Evolutionary conservation across 2,113 vertebrate genomes (phyloP).

Genomic region (Coregonus clupeaformis): DNA sequence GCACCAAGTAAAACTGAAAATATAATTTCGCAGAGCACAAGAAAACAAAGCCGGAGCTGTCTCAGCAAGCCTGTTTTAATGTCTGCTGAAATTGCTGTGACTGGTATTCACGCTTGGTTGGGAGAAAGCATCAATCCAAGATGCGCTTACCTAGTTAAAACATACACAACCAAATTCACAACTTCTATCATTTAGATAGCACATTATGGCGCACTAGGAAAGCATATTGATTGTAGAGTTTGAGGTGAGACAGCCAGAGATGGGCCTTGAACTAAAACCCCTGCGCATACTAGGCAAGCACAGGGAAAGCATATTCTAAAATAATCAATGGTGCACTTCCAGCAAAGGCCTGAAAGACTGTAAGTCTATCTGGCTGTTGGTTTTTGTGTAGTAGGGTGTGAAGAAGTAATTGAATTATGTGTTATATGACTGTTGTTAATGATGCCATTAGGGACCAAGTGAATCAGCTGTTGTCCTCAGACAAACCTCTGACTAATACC

Average conservation of each 20-base stretch:
- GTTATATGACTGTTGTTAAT: neutral
- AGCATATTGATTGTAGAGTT: neutral
- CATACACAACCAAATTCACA: neutral
- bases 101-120: constrained; percentile 53
- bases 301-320: no score
- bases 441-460: neutral
- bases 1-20: constrained; percentile 81
- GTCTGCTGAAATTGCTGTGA: constrained; percentile 68
- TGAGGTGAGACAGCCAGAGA: no score
- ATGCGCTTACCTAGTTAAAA: constrained; percentile 11
- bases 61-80: constrained; percentile 65
- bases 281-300: no score
- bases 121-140: constrained; percentile 38
- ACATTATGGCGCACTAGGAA: neutral
- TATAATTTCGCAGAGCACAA: constrained; percentile 78
- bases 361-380: no score
- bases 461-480: neutral
- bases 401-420: no score
- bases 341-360: no score
- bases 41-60: constrained; percentile 77
- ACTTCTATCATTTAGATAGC: neutral
- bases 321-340: no score
- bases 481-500: constrained; percentile 31
- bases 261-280: no score
- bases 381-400: no score